Evolutionary conservation across 2,888 invertebrate genomes (phyloP).

Genomic region (Acanthosepion lycidas): DNA sequence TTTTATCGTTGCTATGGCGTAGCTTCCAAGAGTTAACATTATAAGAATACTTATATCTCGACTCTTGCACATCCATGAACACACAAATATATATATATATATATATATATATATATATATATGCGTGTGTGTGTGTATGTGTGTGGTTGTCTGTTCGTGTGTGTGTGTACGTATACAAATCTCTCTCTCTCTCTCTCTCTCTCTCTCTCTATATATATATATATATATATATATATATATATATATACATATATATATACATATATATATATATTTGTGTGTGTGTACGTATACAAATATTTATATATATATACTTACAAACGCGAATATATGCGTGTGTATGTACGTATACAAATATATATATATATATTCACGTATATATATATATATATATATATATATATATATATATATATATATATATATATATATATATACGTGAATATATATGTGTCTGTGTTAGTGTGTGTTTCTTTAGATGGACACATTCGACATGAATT

Average conservation of each 20-base stretch:
- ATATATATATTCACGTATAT: background rate
- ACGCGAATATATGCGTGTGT: too few species aligned
- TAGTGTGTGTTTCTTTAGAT: too few species aligned
- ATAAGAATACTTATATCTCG: background rate
- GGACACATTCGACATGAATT: too few species aligned
- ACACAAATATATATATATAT: background rate
- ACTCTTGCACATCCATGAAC: background rate
- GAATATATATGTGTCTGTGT: too few species aligned
- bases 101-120: background rate
- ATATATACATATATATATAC: background rate
- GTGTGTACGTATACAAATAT: background rate
- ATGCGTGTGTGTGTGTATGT: background rate
- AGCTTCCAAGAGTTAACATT: background rate
- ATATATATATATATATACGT: background rate
- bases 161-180: background rate
- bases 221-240: background rate
- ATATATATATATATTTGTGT: background rate
- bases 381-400: background rate
- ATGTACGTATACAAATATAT: background rate
- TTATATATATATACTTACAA: background rate
- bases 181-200: too few species aligned
- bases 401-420: background rate
- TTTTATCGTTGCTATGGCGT: background rate
- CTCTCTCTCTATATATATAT: background rate
- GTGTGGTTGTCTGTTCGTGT: too few species aligned